Evolutionary conservation across 2,113 vertebrate genomes (phyloP).

Genomic region (Argyrosomus japonicus): DNA sequence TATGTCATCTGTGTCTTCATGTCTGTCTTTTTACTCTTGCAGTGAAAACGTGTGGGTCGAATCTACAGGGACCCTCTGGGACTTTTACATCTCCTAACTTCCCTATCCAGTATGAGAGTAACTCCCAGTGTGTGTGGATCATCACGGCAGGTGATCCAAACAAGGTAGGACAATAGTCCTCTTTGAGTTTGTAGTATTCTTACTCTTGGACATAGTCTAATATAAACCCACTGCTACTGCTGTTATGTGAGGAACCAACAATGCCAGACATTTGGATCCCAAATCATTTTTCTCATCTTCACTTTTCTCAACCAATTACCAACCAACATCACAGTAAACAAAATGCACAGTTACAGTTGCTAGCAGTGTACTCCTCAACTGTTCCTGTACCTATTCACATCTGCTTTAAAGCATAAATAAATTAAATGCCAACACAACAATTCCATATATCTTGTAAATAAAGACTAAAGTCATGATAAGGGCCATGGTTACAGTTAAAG

Average conservation of each 20-base stretch:
- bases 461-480: background rate
- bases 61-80: constrained; percentile 85
- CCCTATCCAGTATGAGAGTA: constrained; percentile 87
- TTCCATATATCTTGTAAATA: background rate
- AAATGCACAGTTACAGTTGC: background rate
- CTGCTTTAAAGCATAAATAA: background rate
- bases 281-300: background rate
- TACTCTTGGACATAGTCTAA: background rate
- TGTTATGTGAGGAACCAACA: background rate
- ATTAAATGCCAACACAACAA: constrained; percentile 5
- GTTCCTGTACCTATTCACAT: background rate
- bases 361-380: background rate
- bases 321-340: background rate
- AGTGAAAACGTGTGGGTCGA: constrained; percentile 87
- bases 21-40: constrained; percentile 38
- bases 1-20: background rate
- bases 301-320: background rate
- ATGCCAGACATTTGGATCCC: background rate
- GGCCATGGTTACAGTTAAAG: background rate
- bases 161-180: constrained; percentile 76
- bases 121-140: constrained; percentile 88
- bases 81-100: constrained; percentile 87
- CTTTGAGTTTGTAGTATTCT: background rate
- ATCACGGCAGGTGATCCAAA: constrained; percentile 85
- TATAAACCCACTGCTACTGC: background rate